Conservation (phyloP, 2,888 invertebrate genomes). For the Anarsia innoxiella region DNA sequence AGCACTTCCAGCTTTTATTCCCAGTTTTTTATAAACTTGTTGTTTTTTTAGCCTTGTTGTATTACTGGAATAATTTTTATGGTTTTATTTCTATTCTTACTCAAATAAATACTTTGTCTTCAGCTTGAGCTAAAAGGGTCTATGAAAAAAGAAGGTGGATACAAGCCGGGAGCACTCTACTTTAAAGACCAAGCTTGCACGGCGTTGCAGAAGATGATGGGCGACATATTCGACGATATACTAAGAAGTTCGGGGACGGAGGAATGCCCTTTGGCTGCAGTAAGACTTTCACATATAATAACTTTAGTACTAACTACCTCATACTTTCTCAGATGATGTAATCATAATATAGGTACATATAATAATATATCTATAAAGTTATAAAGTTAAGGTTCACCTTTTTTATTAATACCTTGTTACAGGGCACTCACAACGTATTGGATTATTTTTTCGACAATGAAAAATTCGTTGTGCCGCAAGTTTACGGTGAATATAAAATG, state of each 20-base stretch:
- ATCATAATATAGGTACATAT: too few relatives aligned
- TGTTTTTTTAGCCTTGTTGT: background rate
- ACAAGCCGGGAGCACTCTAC: slow-evolving; percentile 21
- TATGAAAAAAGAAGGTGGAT: slow-evolving; percentile 22
- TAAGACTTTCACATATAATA: too few relatives aligned
- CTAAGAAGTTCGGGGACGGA: slow-evolving; percentile 14
- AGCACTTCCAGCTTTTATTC: too few relatives aligned
- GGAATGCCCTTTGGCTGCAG: slow-evolving; percentile 19
- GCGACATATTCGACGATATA: slow-evolving; percentile 15
- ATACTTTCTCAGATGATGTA: too few relatives aligned
- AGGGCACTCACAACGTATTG: slow-evolving; percentile 10
- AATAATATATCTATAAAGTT: too few relatives aligned
- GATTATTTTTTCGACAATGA: slow-evolving; percentile 20
- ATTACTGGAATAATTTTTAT: background rate
- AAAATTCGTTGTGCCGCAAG: slow-evolving; percentile 19
- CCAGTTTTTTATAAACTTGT: background rate
- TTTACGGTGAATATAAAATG: slow-evolving; percentile 23
- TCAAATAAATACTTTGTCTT: slow-evolving; percentile 1
- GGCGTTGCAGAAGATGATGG: slow-evolving; percentile 14
- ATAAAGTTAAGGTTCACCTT: too few relatives aligned
- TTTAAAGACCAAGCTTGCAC: slow-evolving; percentile 18
- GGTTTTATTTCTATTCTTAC: background rate
- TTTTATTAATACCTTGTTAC: background rate
- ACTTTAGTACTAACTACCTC: too few relatives aligned
- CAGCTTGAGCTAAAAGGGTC: slow-evolving; percentile 20